phyloP scores from a whole-genome alignment of 2,888 invertebrate species.

The Dicyrtoma fusca region DNA sequence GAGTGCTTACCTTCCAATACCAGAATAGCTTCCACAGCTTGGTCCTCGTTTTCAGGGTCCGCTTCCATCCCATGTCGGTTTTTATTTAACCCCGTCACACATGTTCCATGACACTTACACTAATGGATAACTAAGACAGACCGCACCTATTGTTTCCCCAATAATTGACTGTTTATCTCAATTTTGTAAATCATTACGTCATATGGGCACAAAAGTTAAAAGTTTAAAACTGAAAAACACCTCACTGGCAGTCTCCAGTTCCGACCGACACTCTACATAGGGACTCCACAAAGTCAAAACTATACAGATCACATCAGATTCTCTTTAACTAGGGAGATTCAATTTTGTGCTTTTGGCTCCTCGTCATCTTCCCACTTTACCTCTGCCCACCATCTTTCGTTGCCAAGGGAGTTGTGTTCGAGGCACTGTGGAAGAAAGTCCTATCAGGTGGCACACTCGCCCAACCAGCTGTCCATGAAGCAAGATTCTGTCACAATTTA shows the following conservation, averaged over 20 bases:
- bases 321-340: background rate
- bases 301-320: background rate
- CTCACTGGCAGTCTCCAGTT: too few species aligned
- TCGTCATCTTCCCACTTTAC: background rate
- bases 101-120: too few species aligned
- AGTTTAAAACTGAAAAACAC: too few species aligned
- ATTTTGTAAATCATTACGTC: too few species aligned
- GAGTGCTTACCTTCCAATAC: constrained; percentile 51
- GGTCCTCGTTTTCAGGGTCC: constrained; percentile 54
- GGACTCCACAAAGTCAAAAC: constrained; percentile 16
- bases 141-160: too few species aligned
- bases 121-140: too few species aligned
- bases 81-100: background rate
- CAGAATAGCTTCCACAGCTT: constrained; percentile 52
- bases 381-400: constrained; percentile 22
- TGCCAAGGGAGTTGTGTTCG: background rate
- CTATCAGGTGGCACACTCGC: constrained; percentile 1
- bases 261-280: too few species aligned
- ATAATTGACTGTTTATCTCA: too few species aligned
- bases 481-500: too few species aligned
- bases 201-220: too few species aligned
- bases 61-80: constrained; percentile 52
- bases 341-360: constrained; percentile 6
- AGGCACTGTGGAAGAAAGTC: too few species aligned
- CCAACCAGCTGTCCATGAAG: too few species aligned